Percentiles rank a stretch among this genome's conserved stretches.
Evolutionary conservation across 1,140 invertebrate genomes (phyloP).

Genomic region (Portunus trituberculatus): DNA sequence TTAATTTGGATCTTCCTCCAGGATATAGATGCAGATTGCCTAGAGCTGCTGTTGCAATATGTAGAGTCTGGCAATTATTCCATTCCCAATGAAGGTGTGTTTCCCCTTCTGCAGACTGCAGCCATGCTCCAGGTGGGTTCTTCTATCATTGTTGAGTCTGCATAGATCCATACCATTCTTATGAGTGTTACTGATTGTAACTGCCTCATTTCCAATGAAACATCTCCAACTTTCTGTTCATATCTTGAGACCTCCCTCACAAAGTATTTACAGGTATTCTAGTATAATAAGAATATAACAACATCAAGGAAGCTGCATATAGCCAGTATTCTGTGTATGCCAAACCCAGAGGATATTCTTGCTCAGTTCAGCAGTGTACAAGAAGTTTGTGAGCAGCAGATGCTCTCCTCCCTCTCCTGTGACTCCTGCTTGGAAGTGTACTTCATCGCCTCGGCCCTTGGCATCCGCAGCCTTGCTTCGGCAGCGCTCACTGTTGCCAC

Average conservation of each 20-base stretch:
- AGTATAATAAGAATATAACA: no score
- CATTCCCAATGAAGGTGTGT: conserved; percentile 50
- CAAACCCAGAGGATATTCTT: neutral
- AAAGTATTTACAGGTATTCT: no score
- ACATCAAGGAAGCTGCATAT: no score
- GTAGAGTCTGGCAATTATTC: conserved; percentile 58
- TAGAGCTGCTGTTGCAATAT: conserved; percentile 59
- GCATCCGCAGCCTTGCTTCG: conserved; percentile 44
- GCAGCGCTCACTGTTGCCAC: conserved; percentile 59
- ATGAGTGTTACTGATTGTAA: no score
- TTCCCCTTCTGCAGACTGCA: conserved; percentile 64
- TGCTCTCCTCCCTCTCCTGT: conserved; percentile 44
- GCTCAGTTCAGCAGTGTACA: conserved; percentile 61
- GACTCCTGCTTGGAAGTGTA: conserved; percentile 66
- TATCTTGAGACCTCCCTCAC: no score
- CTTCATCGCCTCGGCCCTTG: conserved; percentile 48
- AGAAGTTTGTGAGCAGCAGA: conserved; percentile 59
- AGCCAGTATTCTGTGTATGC: no score
- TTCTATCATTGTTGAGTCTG: neutral
- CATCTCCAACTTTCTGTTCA: no score
- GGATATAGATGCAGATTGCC: conserved; percentile 66
- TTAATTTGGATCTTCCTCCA: conserved; percentile 3
- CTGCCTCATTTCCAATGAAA: no score
- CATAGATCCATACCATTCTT: no score
- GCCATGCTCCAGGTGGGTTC: conserved; percentile 68